Base-by-base conservation (phyloP, 2,888 invertebrate species). In the Euspilapteryx auroguttella region DNA sequence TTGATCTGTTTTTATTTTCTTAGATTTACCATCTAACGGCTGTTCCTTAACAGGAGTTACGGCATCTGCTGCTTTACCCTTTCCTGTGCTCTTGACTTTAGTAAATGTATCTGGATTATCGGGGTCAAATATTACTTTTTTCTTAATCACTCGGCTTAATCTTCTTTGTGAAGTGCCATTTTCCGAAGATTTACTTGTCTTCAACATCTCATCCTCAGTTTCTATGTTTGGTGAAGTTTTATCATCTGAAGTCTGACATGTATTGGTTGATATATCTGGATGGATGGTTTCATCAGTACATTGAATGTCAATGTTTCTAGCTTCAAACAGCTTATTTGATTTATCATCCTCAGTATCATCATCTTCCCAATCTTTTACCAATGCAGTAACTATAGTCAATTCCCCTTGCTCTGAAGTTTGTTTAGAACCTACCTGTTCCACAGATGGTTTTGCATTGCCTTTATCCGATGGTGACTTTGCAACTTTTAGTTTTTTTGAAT, bases 121-220 rank as follows among this genome's bases (percentile, higher is more conserved):
- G 4, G 86, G 86, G 55, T 87, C 86, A 81, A 85, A 87, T 37
- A 86, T 86, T 4, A 86, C 80, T 59, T 86, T 86, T 36, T 81
- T 82, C 46, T 86, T 87, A 14, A 87, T 85, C 12, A 86, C 73
- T 40, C 86, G 59, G 11, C 68, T 55, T 20, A 62, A 46, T 41
- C 76, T 55, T 25, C 62, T 50, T 33, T 64, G 65, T 2, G 66
- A 64, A 33, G 54, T 58, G 13, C 39, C 32, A 35, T 68, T 66
- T 43, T 62, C 65, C 32, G 37, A 40, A 41, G 25, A 21, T 10
- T 24, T 68, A 34, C 37, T 55, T 17, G 38, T 31, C 32, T 37
- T 45, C 24, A 44, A 37, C 25, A 36, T 34, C 34, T 45, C 47
- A 12, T 46, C 49, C 31, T 65, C 61, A 47, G 37, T 10, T 11